A percentile compares a stretch with the other conserved stretches of the same genome.
Conservation (phyloP, 2,113 vertebrate species). For the Apeltes quadracus region DNA sequence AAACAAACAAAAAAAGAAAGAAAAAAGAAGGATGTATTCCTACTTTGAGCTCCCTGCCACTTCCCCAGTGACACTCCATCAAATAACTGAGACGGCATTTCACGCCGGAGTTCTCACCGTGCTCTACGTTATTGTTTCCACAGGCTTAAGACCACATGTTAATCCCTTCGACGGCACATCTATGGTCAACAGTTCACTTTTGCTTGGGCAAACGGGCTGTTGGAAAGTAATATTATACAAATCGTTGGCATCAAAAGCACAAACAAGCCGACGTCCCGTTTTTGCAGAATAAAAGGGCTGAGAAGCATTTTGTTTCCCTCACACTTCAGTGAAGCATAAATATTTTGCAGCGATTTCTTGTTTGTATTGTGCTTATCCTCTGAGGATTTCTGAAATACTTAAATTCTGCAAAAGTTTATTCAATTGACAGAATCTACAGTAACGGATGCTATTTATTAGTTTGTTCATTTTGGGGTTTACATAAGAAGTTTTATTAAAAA, state of each 20-base stretch:
- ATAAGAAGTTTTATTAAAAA: constrained; percentile 1
- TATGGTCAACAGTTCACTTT: neutral
- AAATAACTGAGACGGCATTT: neutral
- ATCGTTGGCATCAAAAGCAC: neutral
- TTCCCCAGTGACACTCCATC: neutral
- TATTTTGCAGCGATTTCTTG: neutral
- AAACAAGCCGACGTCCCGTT: neutral
- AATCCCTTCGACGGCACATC: neutral
- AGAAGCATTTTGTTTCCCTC: neutral
- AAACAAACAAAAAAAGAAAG: no score
- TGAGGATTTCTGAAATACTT: neutral
- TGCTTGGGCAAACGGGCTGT: neutral
- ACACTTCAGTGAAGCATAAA: neutral
- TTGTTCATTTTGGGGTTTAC: neutral
- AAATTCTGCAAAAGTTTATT: neutral
- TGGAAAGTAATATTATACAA: neutral
- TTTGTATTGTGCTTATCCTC: constrained; percentile 1
- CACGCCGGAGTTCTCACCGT: neutral
- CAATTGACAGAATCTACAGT: constrained; percentile 7
- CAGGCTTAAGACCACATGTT: constrained; percentile 6
- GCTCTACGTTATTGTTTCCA: neutral
- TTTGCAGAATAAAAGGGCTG: neutral
- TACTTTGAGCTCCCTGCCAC: constrained; percentile 14
- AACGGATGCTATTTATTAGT: neutral
- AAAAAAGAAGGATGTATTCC: constrained; percentile 17